Percentiles rank a stretch among this genome's conserved stretches.
Conservation (phyloP, 2,797 vertebrate genomes). For the Onychomys leucogaster region DNA sequence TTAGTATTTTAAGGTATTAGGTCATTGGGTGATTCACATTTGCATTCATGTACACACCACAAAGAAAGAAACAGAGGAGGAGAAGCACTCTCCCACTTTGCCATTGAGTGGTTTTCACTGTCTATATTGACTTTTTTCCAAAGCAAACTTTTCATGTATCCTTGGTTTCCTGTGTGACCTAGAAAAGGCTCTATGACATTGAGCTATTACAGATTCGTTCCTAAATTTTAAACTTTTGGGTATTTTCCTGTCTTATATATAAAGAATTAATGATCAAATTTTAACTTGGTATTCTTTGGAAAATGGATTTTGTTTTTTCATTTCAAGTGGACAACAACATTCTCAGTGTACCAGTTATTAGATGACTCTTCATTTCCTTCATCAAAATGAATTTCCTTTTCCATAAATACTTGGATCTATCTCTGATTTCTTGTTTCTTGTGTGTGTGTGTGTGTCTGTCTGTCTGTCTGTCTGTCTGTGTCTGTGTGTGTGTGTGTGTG, state of each 20-base stretch:
- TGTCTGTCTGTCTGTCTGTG: no score
- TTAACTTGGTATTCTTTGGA: neutral
- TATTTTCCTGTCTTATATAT: neutral
- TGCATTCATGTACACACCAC: neutral
- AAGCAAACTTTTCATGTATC: neutral
- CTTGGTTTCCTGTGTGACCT: neutral
- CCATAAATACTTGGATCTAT: neutral
- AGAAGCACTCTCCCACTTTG: neutral
- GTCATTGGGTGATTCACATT: neutral
- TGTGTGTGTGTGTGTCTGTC: no score
- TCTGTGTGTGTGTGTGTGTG: no score
- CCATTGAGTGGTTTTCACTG: neutral
- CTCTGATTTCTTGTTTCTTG: neutral
- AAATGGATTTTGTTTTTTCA: conserved; percentile 47
- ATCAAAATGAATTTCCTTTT: neutral
- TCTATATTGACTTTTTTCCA: conserved; percentile 14
- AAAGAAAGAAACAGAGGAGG: neutral
- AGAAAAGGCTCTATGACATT: neutral
- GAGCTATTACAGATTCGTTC: conserved; percentile 32
- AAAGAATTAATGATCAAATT: neutral
- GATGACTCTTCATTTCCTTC: neutral
- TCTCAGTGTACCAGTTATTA: neutral
- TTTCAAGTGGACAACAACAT: neutral
- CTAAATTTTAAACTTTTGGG: neutral
- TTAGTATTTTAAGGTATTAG: neutral